Evolutionary conservation across 2,797 vertebrate genomes (phyloP).

Genomic region (Octomys mimax): DNA sequence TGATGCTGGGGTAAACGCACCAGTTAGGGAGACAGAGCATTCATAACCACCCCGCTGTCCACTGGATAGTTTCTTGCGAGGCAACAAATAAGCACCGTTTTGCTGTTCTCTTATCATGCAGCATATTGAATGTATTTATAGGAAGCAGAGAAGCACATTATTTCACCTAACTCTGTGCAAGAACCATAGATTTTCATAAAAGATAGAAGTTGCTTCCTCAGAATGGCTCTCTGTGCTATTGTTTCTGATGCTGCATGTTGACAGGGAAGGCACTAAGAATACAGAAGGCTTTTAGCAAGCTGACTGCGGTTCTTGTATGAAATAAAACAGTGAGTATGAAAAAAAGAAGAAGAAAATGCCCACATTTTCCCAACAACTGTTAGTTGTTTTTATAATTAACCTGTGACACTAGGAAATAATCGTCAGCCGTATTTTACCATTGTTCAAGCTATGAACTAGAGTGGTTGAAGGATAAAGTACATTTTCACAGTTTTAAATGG

Average conservation of each 20-base stretch:
- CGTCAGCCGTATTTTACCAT: neutral
- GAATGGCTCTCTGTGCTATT: neutral
- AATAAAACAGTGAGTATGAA: no score
- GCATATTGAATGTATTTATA: neutral
- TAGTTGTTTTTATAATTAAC: neutral
- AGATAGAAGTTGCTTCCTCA: neutral
- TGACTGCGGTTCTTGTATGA: no score
- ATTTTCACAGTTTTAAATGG: neutral
- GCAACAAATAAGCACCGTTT: neutral
- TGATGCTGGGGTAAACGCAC: neutral
- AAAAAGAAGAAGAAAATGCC: no score
- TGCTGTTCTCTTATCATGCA: neutral
- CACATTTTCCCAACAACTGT: accelerated
- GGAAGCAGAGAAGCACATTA: neutral
- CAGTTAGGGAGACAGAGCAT: neutral
- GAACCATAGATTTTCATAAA: neutral
- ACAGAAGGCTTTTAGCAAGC: no score
- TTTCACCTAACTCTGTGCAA: neutral
- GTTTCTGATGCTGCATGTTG: accelerated
- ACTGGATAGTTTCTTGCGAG: neutral
- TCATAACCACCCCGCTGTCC: no score
- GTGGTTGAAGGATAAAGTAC: neutral
- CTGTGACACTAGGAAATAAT: neutral
- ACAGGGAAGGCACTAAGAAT: neutral
- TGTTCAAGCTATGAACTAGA: neutral